Conservation (phyloP, 1,140 invertebrate genomes). For the Drosophila arawakana region DNA sequence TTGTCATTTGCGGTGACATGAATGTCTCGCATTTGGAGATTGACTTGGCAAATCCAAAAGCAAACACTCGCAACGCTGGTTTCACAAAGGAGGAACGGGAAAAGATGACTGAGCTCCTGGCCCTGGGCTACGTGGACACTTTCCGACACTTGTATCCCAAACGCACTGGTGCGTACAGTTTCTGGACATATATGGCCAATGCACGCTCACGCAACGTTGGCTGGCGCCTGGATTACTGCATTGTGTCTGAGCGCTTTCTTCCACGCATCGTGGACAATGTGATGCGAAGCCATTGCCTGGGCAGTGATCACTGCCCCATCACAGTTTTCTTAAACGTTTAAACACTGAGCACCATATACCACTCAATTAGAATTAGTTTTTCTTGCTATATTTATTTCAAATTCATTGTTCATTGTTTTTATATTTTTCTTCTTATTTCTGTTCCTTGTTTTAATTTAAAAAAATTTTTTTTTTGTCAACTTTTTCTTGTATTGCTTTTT, state of each 20-base stretch:
- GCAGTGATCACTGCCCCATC: slow-evolving; percentile 96
- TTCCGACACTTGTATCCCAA: slow-evolving; percentile 96
- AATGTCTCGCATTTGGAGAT: slow-evolving; percentile 99
- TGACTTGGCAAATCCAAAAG: slow-evolving; percentile 97
- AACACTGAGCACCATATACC: not conserved
- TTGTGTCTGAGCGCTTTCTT: slow-evolving; percentile 92
- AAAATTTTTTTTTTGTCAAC: not conserved
- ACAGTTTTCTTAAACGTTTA: slow-evolving; percentile 88
- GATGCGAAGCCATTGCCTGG: slow-evolving; percentile 90
- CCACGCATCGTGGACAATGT: slow-evolving; percentile 92
- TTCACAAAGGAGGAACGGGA: slow-evolving; percentile 97
- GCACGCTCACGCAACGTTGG: slow-evolving; percentile 94
- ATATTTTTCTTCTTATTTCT: not conserved
- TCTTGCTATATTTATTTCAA: not conserved
- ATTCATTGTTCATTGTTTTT: not conserved
- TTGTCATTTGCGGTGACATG: slow-evolving; percentile 98
- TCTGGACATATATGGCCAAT: slow-evolving; percentile 89
- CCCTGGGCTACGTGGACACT: slow-evolving; percentile 93
- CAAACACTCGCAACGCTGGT: slow-evolving; percentile 96
- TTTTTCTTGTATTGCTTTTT: slow-evolving; percentile 1
- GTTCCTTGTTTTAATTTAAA: slow-evolving; percentile 4
- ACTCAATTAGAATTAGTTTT: not conserved
- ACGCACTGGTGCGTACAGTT: slow-evolving; percentile 93
- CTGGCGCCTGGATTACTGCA: slow-evolving; percentile 98
- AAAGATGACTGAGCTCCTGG: slow-evolving; percentile 93